A percentile compares a stretch with the other conserved stretches of the same genome.
Evolutionary conservation across 2,888 invertebrate genomes (phyloP).

Genomic region (Hyposoter didymator): DNA sequence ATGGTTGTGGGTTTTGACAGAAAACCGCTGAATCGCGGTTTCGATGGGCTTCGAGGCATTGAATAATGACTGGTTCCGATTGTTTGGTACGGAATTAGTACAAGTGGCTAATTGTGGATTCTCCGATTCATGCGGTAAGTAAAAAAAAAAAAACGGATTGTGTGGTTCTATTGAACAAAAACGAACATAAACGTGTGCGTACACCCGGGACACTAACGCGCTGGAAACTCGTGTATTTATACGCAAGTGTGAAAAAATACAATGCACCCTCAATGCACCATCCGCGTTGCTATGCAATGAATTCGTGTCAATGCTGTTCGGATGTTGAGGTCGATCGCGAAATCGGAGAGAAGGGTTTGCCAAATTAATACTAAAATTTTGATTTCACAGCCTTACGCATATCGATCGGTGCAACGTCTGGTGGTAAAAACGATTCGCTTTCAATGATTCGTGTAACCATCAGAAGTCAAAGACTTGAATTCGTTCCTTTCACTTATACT

Average conservation of each 20-base stretch:
- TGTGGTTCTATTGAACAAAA: neutral
- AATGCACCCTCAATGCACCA: slow-evolving; percentile 22
- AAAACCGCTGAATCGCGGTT: slow-evolving; percentile 34
- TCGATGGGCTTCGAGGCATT: slow-evolving; percentile 34
- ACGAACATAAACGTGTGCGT: neutral
- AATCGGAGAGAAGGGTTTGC: neutral
- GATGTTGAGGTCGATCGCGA: slow-evolving; percentile 36
- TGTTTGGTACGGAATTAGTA: slow-evolving; percentile 51
- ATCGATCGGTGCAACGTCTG: neutral
- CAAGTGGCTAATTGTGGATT: slow-evolving; percentile 62
- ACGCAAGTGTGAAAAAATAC: slow-evolving; percentile 10
- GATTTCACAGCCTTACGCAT: neutral
- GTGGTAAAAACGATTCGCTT: neutral
- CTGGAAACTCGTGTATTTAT: neutral
- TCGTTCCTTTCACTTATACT: no score
- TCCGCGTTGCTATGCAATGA: slow-evolving; percentile 57
- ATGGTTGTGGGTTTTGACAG: slow-evolving; percentile 22
- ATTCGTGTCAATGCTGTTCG: slow-evolving; percentile 40
- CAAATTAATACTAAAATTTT: neutral
- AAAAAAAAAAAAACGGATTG: slow-evolving; percentile 29
- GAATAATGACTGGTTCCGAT: slow-evolving; percentile 51
- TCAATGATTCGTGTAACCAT: neutral
- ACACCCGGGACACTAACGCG: neutral
- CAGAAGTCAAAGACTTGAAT: no score
- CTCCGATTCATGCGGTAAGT: slow-evolving; percentile 45